Evolutionary conservation across 1,140 invertebrate genomes (phyloP), one percentile per base, ranked within the genome.

Genomic region (Pseudomyrmex concolor): DNA sequence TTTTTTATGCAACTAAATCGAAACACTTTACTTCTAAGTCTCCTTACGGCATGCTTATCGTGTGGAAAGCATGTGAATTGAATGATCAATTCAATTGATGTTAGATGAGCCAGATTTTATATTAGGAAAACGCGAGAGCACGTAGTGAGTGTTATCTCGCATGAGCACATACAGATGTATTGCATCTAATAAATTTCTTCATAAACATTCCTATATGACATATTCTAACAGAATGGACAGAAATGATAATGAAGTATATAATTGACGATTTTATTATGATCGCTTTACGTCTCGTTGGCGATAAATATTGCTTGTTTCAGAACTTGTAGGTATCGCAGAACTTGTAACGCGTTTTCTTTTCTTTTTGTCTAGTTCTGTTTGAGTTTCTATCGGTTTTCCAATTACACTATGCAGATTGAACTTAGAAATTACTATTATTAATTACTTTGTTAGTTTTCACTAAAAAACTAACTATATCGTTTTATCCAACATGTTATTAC

Each of bases 151-250:
- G 2, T 17, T 59, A 59, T 0, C 57, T 12, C 34, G 13, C 60
- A 63, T 63, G 8, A 19, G 15, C 15, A 78, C 34, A 70, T 17
- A 13, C 68, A 62, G 13, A 77, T 15, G 19, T 45, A 19, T 67
- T 13, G 62, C 74, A 25, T 68, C 66, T 80, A 80, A 7, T 34
- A 68, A 71, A 34, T 71, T 80, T 59, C 66, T 50, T 59, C 19
- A 4, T 70, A 70, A 78, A 54, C 76, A 59, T 59, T 43, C 45
- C 54, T 80, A 80, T 25, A 17, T 68, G 60, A 76, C 12, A 2
- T 25, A 34, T 13, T 13, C 15, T 70, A 80, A 80, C 15, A 48
- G 43, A 71, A 70, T 34, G 43, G 15, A 17, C 57, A 59, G 64
- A 54, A 19, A 59, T 80, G 12, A 22, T 71, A 15, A 71, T 25